Evolutionary conservation across 2,797 vertebrate species (phyloP).

Genomic region (Glyptemys insculpta): DNA sequence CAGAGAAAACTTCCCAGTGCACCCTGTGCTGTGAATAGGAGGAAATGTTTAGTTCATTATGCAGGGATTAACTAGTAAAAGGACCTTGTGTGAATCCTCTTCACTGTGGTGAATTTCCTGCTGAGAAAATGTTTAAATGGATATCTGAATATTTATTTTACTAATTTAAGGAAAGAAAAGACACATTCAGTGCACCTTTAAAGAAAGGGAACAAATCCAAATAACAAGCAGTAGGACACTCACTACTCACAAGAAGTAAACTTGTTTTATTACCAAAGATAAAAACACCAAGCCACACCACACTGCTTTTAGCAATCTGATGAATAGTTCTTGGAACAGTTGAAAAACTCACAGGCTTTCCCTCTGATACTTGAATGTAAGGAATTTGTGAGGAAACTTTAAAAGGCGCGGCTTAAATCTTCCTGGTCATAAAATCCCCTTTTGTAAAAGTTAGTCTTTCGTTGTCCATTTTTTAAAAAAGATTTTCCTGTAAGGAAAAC

Average conservation of each 20-base stretch:
- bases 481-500: background rate
- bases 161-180: background rate
- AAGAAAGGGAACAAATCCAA: background rate
- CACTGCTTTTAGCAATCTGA: background rate
- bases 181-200: slow-evolving; percentile 8
- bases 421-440: slow-evolving; percentile 28
- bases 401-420: background rate
- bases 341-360: background rate
- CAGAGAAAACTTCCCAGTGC: background rate
- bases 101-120: background rate
- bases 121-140: background rate
- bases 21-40: background rate
- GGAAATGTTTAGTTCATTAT: background rate
- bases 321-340: slow-evolving; percentile 6
- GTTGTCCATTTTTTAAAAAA: background rate
- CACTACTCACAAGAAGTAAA: background rate
- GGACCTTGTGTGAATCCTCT: background rate
- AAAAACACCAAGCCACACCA: background rate
- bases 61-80: background rate
- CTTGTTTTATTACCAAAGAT: slow-evolving; percentile 3
- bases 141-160: slow-evolving; percentile 9
- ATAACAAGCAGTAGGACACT: background rate
- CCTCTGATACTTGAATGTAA: fast-evolving
- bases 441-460: background rate
- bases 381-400: background rate